Percentiles rank a stretch among this genome's conserved stretches.
These are phyloP conservation scores for Borostomias antarcticus DNA, from an alignment of 2,797 vertebrate genomes.

Conservation along the genomic window DNA sequence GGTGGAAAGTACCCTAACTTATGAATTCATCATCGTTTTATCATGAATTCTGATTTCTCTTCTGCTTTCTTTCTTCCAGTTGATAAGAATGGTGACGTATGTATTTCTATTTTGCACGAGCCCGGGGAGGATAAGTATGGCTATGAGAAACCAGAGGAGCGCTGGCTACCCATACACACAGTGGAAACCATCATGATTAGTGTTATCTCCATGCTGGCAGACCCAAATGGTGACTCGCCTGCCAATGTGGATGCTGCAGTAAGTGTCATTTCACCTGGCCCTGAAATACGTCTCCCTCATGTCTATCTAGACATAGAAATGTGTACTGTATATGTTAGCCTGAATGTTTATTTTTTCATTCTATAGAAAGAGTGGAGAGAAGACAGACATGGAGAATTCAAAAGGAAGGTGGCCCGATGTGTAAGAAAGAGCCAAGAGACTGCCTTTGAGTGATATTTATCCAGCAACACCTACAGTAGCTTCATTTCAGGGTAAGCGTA, in stretches of 20 bases:
- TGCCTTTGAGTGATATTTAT: slow-evolving; percentile 97
- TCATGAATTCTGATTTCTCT: slow-evolving; percentile 24
- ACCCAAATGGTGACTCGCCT: slow-evolving; percentile 98
- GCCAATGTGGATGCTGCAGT: slow-evolving; percentile 99
- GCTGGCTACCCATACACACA: slow-evolving; percentile 98
- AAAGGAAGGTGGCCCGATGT: slow-evolving; percentile 99
- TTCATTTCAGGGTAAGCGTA: slow-evolving; percentile 95
- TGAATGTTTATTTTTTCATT: neutral
- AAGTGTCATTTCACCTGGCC: slow-evolving; percentile 59
- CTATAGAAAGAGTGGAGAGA: slow-evolving; percentile 98
- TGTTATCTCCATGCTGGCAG: slow-evolving; percentile 99
- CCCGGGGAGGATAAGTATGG: slow-evolving; percentile 99
- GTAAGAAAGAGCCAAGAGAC: slow-evolving; percentile 99
- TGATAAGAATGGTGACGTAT: slow-evolving; percentile 98
- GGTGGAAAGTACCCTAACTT: no score
- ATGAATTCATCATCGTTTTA: no score
- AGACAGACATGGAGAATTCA: slow-evolving; percentile 98
- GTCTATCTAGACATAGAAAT: neutral
- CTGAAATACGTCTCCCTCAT: neutral
- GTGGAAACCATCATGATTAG: slow-evolving; percentile 99
- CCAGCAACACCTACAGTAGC: slow-evolving; percentile 88
- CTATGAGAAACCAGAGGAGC: slow-evolving; percentile 98
- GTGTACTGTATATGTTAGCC: neutral
- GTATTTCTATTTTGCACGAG: slow-evolving; percentile 99
- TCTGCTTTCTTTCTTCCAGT: slow-evolving; percentile 73